Base-by-base conservation (phyloP, 2,797 vertebrate genomes). In the Dendrocincla tyrannina region DNA sequence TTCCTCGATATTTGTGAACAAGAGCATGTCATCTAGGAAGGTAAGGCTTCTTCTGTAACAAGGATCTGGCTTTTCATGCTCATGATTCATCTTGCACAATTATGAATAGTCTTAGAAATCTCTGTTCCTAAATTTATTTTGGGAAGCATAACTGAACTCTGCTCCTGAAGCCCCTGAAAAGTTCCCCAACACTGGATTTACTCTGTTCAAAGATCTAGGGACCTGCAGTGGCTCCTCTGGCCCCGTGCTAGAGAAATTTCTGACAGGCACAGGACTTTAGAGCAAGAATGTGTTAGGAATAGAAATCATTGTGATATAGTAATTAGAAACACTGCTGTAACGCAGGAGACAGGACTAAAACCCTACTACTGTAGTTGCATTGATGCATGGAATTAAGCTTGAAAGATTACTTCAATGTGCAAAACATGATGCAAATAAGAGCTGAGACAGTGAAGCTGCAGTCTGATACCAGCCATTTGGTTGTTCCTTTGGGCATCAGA, bases 391-490 rank as follows among this genome's bases (percentile, higher is more conserved):
- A 70, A 74, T 79, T 47, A 67, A 52, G 25, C 22, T 50, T 76
- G 35, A 64, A 89, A 63, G 14, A 47, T 79, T 22, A 37, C 20
- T 67, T 60, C 35, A 37, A 3, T 5, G 30, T 60, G 50, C 33
- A 81, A 53, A 68, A 30, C 33, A 28, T 11, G 17, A 73, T 32
- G 32, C 55, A 79, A 60, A 23, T 35, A 60, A 49, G 70, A 75
- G 53, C 25, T 16, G 42, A 53, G 12, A 28, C 11, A 42, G 33
- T 32, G 67, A 62, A 83, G 53, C 62, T 72, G 37, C 11, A n/a
- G 70, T 24, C 27, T 33, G 35, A 20, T 53, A 12, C 17, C 1
- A 0, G 6, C 14, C 0, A 0, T 30, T 46, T 22, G 46, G n/a
- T 33, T 19, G 28, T 59, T 77, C 58, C 66, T 37, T 30, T 19